Evolutionary conservation across 2,113 vertebrate genomes (phyloP), one percentile per base, ranked within the genome.

Genomic region (Bambusicola thoracicus): DNA sequence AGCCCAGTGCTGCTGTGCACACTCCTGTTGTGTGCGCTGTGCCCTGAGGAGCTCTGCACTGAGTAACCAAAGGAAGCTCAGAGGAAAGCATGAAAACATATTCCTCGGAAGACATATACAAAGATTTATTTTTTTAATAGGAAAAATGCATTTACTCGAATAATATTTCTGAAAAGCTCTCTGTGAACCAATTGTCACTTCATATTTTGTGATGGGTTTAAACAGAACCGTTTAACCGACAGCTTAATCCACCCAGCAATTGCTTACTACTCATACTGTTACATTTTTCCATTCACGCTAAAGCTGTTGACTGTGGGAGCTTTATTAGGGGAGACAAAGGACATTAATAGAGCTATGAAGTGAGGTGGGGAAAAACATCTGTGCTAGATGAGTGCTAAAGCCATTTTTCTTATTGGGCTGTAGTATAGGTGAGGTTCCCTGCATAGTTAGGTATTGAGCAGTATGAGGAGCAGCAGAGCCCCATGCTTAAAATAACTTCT

Each of bases 1-100:
- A 0, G 6, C 29, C 61, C 63, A 32, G 2, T 7, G 17, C 63
- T 6, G 25, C 17, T 75, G n/a, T 79, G 4, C 56, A 34, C 32
- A 25, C 29, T 1, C 6, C 36, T 1, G 3, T 77, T 67, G 32
- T 2, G 0, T 69, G 14, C n/a, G 12, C 51, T 24, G 32, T 34
- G 58, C 62, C 63, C 24, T 53, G 41, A 13, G 38, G 38, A 67
- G 55, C 14, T 46, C 46, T 49, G 46, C 56, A 14, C 16, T 27
- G 10, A 30, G 7, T 8, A 61, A 67, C 18, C 4, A 38, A 10
- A 81, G 49, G 18, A 34, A 30, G n/a, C 83, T 86, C 55, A 30
- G 48, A 58, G 32, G 41, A 40, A 86, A 90, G 29, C 62, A 38
- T 49, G 88, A 75, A 34, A 2, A 1, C 9, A 2, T 73, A 65